Conservation (phyloP, 2,888 invertebrate species). For the Tachina lurida region DNA sequence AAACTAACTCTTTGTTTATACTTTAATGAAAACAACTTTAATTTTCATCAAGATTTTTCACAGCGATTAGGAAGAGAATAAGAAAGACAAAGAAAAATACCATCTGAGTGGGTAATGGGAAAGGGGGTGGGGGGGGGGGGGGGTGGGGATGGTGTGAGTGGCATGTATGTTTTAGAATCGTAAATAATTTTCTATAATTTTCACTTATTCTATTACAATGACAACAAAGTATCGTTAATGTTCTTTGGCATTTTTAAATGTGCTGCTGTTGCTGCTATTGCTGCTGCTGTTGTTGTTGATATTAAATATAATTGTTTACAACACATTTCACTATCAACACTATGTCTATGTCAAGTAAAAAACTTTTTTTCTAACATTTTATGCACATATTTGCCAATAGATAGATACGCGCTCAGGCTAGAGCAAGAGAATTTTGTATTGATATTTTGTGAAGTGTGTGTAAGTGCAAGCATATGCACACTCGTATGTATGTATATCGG, state of each 20-base stretch:
- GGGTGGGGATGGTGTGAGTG: rapidly evolving
- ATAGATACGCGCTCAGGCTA: slow-evolving; percentile 7
- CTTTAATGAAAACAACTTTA: slow-evolving; percentile 6
- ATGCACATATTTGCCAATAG: slow-evolving; percentile 37
- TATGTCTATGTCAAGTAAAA: slow-evolving; percentile 71
- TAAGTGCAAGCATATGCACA: not conserved
- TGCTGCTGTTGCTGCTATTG: slow-evolving; percentile 43
- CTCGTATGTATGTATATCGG: not conserved
- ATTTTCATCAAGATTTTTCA: slow-evolving; percentile 19
- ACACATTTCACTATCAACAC: slow-evolving; percentile 72
- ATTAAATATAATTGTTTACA: slow-evolving; percentile 70
- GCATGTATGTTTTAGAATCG: not conserved
- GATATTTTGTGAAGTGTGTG: slow-evolving; percentile 28
- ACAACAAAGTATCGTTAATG: slow-evolving; percentile 36
- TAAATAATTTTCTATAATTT: slow-evolving; percentile 62
- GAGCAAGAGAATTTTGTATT: slow-evolving; percentile 30
- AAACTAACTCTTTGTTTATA: not conserved
- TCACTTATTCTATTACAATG: slow-evolving; percentile 52
- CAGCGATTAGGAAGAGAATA: not conserved
- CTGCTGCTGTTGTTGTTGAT: slow-evolving; percentile 51
- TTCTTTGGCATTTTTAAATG: slow-evolving; percentile 44
- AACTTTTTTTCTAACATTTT: not conserved
- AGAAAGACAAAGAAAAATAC: no score
- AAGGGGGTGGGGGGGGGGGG: not conserved
- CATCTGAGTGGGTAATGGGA: no score